Percentiles rank a stretch among this genome's conserved stretches.
Conservation (phyloP, 2,113 vertebrate genomes). For the Chunga burmeisteri region DNA sequence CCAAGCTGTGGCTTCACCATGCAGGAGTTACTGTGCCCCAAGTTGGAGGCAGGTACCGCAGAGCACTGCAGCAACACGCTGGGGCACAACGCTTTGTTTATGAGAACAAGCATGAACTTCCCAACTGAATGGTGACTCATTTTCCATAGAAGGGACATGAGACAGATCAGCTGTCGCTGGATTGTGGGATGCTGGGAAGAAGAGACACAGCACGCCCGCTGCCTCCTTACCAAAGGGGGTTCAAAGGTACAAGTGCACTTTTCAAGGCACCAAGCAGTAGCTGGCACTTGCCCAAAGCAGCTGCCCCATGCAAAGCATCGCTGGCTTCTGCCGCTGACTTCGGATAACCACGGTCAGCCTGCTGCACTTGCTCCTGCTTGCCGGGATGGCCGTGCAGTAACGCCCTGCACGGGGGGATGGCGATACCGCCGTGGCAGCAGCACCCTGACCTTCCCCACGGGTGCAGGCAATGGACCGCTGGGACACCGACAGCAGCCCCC, state of each 20-base stretch:
- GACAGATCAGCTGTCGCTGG: neutral
- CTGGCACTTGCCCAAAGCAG: neutral
- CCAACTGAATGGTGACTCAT: neutral
- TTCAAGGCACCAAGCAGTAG: fast-evolving
- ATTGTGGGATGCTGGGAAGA: fast-evolving
- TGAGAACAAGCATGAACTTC: neutral
- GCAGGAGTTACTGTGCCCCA: neutral
- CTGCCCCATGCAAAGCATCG: fast-evolving
- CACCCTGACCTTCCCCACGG: fast-evolving
- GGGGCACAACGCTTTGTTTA: neutral
- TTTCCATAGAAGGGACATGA: neutral
- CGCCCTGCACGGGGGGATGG: fast-evolving
- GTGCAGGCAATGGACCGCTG: fast-evolving
- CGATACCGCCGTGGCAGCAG: fast-evolving
- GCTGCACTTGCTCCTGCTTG: neutral
- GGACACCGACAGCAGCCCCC: neutral
- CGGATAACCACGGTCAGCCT: neutral
- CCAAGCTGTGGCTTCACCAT: neutral
- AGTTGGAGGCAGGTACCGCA: fast-evolving
- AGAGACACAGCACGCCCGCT: fast-evolving
- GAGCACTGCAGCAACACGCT: fast-evolving
- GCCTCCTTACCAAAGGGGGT: no score
- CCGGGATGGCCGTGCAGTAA: fast-evolving
- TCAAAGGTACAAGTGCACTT: neutral
- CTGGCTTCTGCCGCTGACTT: neutral